A percentile compares a stretch with the other conserved stretches of the same genome.
Conservation (phyloP, 2,113 vertebrate genomes). For the Amphiprion percula region DNA sequence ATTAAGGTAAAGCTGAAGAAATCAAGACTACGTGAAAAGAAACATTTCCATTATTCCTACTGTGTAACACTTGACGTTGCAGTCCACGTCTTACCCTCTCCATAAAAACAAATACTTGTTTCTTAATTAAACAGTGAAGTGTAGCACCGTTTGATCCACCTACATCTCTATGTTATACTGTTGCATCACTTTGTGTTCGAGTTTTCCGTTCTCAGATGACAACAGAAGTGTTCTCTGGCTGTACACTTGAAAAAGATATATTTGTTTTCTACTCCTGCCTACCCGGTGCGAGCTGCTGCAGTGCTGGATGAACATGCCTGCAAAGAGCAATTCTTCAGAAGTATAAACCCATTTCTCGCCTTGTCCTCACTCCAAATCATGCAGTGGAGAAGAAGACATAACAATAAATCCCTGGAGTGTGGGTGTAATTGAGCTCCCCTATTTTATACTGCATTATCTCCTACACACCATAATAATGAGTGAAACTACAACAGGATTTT, state of each 20-base stretch:
- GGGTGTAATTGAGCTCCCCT: constrained; percentile 33
- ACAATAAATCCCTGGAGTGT: constrained; percentile 39
- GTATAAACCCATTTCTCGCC: constrained; percentile 25
- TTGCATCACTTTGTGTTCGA: not conserved
- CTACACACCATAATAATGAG: constrained; percentile 20
- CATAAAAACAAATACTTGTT: not conserved
- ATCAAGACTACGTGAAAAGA: not conserved
- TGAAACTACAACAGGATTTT: constrained; percentile 23
- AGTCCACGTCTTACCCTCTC: not conserved
- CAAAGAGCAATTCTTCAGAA: constrained; percentile 15
- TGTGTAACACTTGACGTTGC: not conserved
- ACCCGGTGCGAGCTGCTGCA: constrained; percentile 8
- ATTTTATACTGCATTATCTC: constrained; percentile 28
- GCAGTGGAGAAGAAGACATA: constrained; percentile 17
- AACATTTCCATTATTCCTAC: not conserved
- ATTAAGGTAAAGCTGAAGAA: not conserved
- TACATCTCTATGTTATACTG: not conserved
- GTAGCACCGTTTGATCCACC: not conserved
- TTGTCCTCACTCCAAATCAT: constrained; percentile 23
- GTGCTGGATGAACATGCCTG: not conserved
- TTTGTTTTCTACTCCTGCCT: not conserved
- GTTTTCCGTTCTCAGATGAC: not conserved
- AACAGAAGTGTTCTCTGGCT: not conserved
- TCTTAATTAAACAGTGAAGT: not conserved
- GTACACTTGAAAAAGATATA: constrained; percentile 1